These are phyloP conservation scores for Scatophagus argus DNA, from an alignment of 2,113 vertebrate genomes.

Conservation along the genomic window DNA sequence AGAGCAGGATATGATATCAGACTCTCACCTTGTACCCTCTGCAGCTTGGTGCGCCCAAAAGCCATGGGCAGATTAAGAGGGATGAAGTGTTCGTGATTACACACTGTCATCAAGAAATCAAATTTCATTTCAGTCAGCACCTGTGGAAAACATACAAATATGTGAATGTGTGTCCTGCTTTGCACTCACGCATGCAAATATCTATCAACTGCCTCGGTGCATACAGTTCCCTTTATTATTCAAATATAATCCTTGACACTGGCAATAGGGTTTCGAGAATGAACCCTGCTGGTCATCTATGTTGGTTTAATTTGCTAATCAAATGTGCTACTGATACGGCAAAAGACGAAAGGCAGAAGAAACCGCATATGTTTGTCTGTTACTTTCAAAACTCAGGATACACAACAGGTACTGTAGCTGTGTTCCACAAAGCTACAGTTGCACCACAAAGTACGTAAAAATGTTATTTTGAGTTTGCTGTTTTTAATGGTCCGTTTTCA, in stretches of 20 bases:
- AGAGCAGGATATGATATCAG: no score
- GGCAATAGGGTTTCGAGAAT: neutral
- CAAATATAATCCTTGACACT: neutral
- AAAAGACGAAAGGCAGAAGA: neutral
- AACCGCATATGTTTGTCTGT: neutral
- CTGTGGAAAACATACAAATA: constrained; percentile 75
- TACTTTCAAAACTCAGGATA: no score
- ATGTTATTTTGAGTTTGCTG: neutral
- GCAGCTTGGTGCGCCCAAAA: constrained; percentile 93
- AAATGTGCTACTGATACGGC: constrained; percentile 31
- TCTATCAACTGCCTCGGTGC: accelerated
- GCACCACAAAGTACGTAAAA: neutral
- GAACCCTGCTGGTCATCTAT: neutral
- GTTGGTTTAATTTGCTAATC: constrained; percentile 50
- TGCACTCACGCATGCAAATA: neutral
- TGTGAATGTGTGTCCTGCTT: no score
- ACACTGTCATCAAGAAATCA: constrained; percentile 94
- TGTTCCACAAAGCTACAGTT: neutral
- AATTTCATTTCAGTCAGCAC: constrained; percentile 95
- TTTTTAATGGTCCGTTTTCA: neutral
- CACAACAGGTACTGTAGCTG: neutral
- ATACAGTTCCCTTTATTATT: neutral
- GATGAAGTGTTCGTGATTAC: constrained; percentile 97
- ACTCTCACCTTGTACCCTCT: constrained; percentile 91
- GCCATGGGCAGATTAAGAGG: constrained; percentile 97